phyloP scores from a whole-genome alignment of 2,113 vertebrate species.

The Galbula dea region DNA sequence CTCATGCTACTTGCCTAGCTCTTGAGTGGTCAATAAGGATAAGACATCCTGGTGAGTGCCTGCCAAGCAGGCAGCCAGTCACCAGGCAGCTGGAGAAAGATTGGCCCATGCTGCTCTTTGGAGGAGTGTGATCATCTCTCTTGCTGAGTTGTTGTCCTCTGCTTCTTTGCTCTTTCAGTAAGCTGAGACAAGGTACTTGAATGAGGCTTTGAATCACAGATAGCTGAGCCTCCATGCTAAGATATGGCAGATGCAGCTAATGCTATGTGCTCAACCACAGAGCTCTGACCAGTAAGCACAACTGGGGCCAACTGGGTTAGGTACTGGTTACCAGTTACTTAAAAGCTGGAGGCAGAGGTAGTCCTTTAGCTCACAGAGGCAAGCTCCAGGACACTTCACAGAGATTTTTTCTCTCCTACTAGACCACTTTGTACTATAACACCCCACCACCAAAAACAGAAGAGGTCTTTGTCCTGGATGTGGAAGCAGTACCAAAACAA shows the following conservation, averaged over 20 bases:
- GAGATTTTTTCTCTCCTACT: not conserved
- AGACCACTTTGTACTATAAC: conserved; percentile 55
- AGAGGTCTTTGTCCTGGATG: conserved; percentile 22
- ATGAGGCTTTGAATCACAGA: not conserved
- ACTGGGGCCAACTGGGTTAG: not conserved
- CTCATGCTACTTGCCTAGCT: not conserved
- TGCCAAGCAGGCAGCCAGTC: not conserved
- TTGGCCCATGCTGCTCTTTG: not conserved
- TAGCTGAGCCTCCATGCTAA: not conserved
- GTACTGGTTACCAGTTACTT: not conserved
- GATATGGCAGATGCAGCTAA: not conserved
- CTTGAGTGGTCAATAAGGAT: not conserved
- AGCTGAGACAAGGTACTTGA: not conserved
- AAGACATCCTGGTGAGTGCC: not conserved
- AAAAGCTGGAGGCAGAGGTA: not conserved
- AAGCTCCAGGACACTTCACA: not conserved
- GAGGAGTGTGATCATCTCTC: not conserved
- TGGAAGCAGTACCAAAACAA: not conserved
- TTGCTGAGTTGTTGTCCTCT: not conserved
- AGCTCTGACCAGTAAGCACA: not conserved
- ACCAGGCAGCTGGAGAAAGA: not conserved
- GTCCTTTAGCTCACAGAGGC: not conserved
- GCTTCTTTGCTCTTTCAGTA: not conserved
- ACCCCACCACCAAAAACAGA: not conserved
- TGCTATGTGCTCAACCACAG: not conserved